Conservation (phyloP, 2,888 invertebrate species). For the Drosophila kanekoi region DNA sequence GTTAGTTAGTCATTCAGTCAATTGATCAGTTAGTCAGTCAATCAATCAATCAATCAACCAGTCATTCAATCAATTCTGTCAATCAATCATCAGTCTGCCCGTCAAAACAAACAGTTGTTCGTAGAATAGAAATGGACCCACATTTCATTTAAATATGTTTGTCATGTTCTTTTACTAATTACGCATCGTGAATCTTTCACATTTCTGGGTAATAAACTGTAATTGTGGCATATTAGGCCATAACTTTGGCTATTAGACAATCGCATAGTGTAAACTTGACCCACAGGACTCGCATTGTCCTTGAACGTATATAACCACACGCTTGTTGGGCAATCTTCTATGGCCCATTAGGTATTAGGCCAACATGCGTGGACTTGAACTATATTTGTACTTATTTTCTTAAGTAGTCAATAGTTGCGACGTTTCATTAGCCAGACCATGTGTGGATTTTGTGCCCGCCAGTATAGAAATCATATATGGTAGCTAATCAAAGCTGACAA, state of each 20-base stretch:
- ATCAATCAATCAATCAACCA: too few species aligned
- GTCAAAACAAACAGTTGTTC: too few species aligned
- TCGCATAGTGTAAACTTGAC: constrained; percentile 44
- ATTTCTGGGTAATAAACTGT: constrained; percentile 16
- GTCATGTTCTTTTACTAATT: neutral
- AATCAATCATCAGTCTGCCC: neutral
- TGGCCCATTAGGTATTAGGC: constrained; percentile 17
- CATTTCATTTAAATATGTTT: constrained; percentile 14
- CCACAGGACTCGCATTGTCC: constrained; percentile 53
- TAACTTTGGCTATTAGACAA: neutral
- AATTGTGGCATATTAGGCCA: constrained; percentile 37
- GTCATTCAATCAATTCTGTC: neutral
- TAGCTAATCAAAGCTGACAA: constrained; percentile 62
- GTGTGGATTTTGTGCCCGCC: neutral
- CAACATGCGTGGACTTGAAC: constrained; percentile 46
- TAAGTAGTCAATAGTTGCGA: constrained; percentile 35
- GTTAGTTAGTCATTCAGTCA: too few species aligned
- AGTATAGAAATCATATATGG: constrained; percentile 14
- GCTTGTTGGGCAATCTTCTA: constrained; percentile 25
- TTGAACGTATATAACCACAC: constrained; percentile 32
- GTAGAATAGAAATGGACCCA: neutral
- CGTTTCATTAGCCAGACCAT: constrained; percentile 53
- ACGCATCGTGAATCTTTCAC: neutral
- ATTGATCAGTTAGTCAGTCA: too few species aligned
- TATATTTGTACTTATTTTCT: constrained; percentile 68